These are phyloP conservation scores for Neodon shergylaensis DNA, from an alignment of 2,113 vertebrate species.

Conservation along the genomic window DNA sequence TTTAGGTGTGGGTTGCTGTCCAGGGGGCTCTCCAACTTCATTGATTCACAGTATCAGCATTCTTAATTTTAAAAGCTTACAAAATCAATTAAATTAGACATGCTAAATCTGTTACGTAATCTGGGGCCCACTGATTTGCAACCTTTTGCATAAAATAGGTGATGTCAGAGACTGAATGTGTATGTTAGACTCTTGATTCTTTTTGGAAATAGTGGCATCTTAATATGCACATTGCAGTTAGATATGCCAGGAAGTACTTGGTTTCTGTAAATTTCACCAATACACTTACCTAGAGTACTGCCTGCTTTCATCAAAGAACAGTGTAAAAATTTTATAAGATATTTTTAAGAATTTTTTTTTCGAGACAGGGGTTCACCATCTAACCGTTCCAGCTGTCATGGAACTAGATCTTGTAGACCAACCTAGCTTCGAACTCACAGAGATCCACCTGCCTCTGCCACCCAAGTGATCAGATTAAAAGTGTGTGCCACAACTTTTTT, in stretches of 20 bases:
- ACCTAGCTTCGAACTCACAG: no score
- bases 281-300: background rate
- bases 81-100: background rate
- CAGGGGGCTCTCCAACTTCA: background rate
- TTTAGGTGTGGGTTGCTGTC: accelerated
- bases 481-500: background rate
- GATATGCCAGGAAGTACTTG: background rate
- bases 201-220: background rate
- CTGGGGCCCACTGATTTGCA: background rate
- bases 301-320: accelerated
- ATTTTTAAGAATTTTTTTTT: background rate
- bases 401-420: no score
- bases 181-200: background rate
- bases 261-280: background rate
- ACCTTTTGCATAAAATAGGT: background rate
- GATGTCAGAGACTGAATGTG: background rate
- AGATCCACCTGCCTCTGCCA: no score
- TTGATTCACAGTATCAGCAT: background rate
- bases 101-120: background rate
- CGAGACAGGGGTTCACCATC: no score
- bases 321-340: background rate
- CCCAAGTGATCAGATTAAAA: no score
- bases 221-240: background rate
- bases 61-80: background rate
- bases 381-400: no score